These are phyloP conservation scores for Oxyura jamaicensis DNA, from an alignment of 2,113 vertebrate genomes.

Conservation along the genomic window DNA sequence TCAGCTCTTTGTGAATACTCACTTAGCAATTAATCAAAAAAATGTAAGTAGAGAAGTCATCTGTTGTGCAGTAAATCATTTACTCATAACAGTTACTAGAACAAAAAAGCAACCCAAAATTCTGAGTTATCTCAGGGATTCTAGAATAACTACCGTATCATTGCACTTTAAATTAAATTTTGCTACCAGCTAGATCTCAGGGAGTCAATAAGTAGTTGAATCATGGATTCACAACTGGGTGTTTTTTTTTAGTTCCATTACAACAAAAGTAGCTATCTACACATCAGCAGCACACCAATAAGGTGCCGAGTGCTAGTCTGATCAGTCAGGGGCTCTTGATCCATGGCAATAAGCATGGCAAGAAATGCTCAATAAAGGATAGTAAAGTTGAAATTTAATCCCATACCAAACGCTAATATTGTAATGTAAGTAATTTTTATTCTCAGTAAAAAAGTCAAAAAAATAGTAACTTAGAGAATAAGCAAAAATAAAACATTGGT, in stretches of 20 bases:
- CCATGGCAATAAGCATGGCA: neutral
- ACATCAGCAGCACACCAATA: neutral
- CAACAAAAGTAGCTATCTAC: neutral
- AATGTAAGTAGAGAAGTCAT: neutral
- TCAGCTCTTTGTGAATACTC: neutral
- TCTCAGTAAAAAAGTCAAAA: neutral
- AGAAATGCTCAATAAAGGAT: neutral
- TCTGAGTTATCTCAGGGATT: neutral
- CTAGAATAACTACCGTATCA: neutral
- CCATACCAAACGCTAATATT: neutral
- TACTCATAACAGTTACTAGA: neutral
- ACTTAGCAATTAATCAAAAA: slow-evolving; percentile 8
- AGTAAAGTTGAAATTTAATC: neutral
- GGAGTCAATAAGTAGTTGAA: neutral
- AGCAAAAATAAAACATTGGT: neutral
- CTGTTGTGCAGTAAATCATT: neutral
- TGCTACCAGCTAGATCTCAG: neutral
- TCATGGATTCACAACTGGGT: neutral
- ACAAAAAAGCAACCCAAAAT: neutral
- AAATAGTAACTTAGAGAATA: neutral
- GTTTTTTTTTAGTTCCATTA: neutral
- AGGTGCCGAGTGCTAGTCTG: neutral
- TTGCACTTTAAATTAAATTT: neutral
- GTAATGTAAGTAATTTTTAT: neutral
- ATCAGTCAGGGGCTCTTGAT: neutral